Evolutionary conservation across 2,797 vertebrate genomes (phyloP).

Genomic region (Neomorphus geoffroyi): DNA sequence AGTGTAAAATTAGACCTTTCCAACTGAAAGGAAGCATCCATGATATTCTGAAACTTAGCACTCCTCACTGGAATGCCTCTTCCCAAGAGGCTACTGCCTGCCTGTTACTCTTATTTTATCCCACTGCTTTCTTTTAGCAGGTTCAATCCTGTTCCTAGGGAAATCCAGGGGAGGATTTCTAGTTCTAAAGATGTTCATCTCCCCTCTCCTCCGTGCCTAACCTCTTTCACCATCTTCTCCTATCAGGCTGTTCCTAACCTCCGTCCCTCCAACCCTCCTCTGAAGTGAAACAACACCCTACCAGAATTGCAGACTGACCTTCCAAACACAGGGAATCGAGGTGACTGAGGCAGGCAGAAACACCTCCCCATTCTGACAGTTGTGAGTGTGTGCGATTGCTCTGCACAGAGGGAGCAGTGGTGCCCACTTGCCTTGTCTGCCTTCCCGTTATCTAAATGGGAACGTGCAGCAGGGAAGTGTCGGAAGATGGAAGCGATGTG

Average conservation of each 20-base stretch:
- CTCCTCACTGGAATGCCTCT: background rate
- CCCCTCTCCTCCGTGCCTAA: background rate
- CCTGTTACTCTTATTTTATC: background rate
- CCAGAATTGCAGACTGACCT: background rate
- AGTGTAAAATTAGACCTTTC: background rate
- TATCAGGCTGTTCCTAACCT: background rate
- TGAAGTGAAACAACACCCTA: background rate
- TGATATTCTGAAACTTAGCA: background rate
- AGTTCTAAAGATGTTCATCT: rapidly evolving
- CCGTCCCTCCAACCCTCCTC: background rate
- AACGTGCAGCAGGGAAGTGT: background rate
- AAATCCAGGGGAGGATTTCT: background rate
- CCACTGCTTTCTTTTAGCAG: background rate
- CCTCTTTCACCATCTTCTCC: background rate
- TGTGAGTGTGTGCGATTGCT: rapidly evolving
- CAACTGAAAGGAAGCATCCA: background rate
- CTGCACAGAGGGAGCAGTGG: background rate
- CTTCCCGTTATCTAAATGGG: background rate
- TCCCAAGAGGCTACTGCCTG: background rate
- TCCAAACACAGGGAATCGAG: rapidly evolving
- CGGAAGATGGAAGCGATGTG: background rate
- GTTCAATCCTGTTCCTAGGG: background rate
- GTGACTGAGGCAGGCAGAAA: background rate
- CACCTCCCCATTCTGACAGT: background rate
- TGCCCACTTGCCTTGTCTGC: background rate